Evolutionary conservation across 2,888 invertebrate genomes (phyloP), one percentile per base, ranked within the genome.

Genomic region (Unio pictorum): DNA sequence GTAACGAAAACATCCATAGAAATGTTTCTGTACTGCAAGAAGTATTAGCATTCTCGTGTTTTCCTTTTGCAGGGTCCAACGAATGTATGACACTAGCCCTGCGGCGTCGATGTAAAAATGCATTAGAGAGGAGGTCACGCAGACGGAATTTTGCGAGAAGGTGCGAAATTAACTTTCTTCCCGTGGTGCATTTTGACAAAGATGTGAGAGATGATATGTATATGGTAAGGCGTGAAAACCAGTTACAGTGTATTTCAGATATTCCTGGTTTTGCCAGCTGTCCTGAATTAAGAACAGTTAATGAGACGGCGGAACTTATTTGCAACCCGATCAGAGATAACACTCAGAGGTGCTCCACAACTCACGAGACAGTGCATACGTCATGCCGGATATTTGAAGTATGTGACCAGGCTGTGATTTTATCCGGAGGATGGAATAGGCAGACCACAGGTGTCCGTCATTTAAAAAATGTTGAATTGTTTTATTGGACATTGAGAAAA

Each of bases 381-480:
- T 86, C 88, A 57, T 92, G 92, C 74, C 86, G 90, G 7, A 81
- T 91, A 68, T 90, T 91, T 78, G 91, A 91, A 78, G 90, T 90
- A 11, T 92, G 92, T 81, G 91, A 92, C 82, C 90, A 91, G 81
- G 92, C 91, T 5, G 90, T 92, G 20, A 74, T 92, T 18, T 68
- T 92, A 45, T 90, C 91, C 1, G 92, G 92, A 1, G 91, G 92
- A 4, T 92, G 92, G 92, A 91, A 91, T 77, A 79, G 90, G 15
- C 87, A 90, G 65, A 88, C 90, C 23, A 87, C 90, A 4, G 88
- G 88, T n/a, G 81, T 84, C 17, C 77, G 87, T 34, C 87, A 89
- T 58, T 78, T 86, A 60, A 69, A 86, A 28, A 91, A 91, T 74
- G 78, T 91, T 20, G 77, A 84, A 23, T 76, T 81, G 15, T 84